phyloP scores from a whole-genome alignment of 1,140 invertebrate genomes.

The Bactericera cockerelli region DNA sequence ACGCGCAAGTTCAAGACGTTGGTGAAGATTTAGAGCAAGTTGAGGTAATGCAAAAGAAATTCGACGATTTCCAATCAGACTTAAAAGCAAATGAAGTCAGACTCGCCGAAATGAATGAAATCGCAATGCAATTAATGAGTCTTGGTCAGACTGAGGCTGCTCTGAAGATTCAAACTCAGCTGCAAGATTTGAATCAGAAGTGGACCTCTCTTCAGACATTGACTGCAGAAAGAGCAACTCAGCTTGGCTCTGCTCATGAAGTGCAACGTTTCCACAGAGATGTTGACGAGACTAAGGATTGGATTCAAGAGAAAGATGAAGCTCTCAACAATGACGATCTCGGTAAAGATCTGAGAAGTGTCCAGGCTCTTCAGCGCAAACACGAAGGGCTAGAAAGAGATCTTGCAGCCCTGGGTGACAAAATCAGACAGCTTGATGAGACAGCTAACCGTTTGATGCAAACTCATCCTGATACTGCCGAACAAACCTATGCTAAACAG shows the following conservation, averaged over 20 bases:
- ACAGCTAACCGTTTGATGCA: conserved; percentile 88
- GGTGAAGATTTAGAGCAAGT: conserved; percentile 95
- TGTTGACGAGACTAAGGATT: conserved; percentile 97
- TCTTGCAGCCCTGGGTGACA: conserved; percentile 90
- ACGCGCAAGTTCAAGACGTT: conserved; percentile 85
- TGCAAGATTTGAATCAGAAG: conserved; percentile 87
- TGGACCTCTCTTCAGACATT: conserved; percentile 82
- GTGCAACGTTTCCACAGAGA: conserved; percentile 98
- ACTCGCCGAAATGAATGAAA: conserved; percentile 92
- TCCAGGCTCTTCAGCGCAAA: conserved; percentile 93
- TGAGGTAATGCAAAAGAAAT: conserved; percentile 98
- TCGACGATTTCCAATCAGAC: conserved; percentile 98
- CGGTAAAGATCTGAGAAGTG: conserved; percentile 88
- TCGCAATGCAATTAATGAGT: conserved; percentile 86
- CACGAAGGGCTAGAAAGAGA: conserved; percentile 96
- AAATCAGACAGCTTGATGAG: conserved; percentile 92
- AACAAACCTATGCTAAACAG: conserved; percentile 94
- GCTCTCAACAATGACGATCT: conserved; percentile 91
- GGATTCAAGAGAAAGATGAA: conserved; percentile 97
- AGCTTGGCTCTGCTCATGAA: conserved; percentile 93
- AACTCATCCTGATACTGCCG: conserved; percentile 92
- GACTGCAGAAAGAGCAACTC: conserved; percentile 79
- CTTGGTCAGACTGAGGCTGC: conserved; percentile 97
- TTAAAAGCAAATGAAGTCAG: conserved; percentile 94
- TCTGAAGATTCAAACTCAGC: conserved; percentile 94